Percentiles rank a stretch among this genome's conserved stretches.
Evolutionary conservation across 1,140 invertebrate genomes (phyloP).

Genomic region (Pemphigus obesinymphae): DNA sequence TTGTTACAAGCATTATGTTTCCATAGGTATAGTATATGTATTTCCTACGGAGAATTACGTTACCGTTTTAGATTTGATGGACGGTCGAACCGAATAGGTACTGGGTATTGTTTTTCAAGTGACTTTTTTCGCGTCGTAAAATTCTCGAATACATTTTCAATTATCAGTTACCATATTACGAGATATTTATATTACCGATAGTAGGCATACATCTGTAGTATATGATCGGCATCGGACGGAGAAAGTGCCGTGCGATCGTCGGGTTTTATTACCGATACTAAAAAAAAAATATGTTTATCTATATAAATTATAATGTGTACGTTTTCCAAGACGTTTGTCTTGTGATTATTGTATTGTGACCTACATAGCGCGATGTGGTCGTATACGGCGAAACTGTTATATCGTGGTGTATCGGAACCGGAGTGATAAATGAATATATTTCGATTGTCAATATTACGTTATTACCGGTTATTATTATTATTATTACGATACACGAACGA

Average conservation of each 20-base stretch:
- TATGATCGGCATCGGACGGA: not conserved
- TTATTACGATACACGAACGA: not conserved
- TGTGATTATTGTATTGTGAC: not conserved
- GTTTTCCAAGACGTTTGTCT: not conserved
- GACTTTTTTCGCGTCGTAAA: not conserved
- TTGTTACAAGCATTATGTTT: no score
- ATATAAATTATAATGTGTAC: not conserved
- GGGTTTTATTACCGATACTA: not conserved
- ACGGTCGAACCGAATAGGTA: not conserved
- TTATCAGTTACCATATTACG: no score
- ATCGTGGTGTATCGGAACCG: not conserved
- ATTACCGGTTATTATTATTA: not conserved
- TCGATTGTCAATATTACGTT: not conserved
- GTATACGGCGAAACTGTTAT: not conserved
- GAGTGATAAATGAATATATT: not conserved
- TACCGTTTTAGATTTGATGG: not conserved
- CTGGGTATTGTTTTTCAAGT: not conserved
- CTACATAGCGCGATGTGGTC: not conserved
- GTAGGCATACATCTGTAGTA: no score
- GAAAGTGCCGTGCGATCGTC: not conserved
- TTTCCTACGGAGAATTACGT: no score
- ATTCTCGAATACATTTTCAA: not conserved
- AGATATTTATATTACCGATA: no score
- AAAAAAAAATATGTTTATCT: not conserved
- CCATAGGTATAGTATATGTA: no score